Conservation (phyloP, 2,797 vertebrate species). For the Helicolenus hilgendorfi region DNA sequence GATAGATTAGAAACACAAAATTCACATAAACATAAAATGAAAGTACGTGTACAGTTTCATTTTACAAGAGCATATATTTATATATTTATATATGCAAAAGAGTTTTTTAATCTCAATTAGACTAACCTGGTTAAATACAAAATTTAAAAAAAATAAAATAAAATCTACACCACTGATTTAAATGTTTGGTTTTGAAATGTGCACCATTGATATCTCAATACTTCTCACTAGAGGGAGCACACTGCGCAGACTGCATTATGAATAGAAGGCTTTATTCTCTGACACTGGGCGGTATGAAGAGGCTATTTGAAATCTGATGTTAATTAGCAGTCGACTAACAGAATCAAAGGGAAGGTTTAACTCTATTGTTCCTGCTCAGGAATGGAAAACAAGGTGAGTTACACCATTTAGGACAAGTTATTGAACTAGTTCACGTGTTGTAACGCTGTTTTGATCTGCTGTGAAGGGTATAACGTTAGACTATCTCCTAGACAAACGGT, state of each 20-base stretch:
- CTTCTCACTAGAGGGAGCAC: slow-evolving; percentile 67
- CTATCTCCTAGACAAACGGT: not conserved
- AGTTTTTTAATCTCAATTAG: too few relatives aligned
- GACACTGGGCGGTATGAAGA: slow-evolving; percentile 9
- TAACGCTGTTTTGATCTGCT: not conserved
- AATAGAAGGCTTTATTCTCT: slow-evolving; percentile 44
- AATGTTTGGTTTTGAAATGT: slow-evolving; percentile 32
- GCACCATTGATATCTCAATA: not conserved
- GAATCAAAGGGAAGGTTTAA: not conserved
- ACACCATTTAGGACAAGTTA: too few relatives aligned
- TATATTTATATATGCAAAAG: too few relatives aligned
- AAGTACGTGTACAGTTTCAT: too few relatives aligned
- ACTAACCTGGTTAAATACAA: too few relatives aligned
- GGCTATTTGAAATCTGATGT: not conserved
- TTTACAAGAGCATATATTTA: too few relatives aligned
- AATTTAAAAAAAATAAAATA: too few relatives aligned
- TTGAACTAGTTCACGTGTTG: not conserved
- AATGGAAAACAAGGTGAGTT: slow-evolving; percentile 50
- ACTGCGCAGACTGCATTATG: not conserved
- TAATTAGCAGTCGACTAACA: not conserved
- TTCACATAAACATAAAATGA: too few relatives aligned
- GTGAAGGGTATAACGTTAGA: not conserved
- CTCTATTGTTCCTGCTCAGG: not conserved
- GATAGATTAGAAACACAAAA: too few relatives aligned
- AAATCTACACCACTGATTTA: too few relatives aligned